Evolutionary conservation across 2,797 vertebrate genomes (phyloP), one percentile per base, ranked within the genome.

Genomic region (Telmatherina bonti): DNA sequence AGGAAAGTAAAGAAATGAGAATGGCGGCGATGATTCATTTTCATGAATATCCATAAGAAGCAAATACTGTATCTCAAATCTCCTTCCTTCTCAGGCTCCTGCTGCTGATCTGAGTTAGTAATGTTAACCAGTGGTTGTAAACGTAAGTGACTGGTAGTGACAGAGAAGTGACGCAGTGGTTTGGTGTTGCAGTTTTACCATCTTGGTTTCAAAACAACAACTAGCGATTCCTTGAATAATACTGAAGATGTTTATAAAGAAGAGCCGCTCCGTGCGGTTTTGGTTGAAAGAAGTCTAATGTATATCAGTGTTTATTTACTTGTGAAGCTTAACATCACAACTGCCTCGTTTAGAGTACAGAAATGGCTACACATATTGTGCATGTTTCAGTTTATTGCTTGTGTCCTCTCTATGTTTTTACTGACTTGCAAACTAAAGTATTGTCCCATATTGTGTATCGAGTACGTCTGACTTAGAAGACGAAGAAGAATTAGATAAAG

Each of bases 1-100:
- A 80, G 66, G 84, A 81, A 85, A 84, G 52, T 31, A 70, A 70
- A 77, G 29, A 78, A 59, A 59, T 11, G 71, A 84, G 78, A 82
- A 81, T 29, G 70, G 83, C 77, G 76, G 15, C 0, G 43, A 68
- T 89, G 88, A 91, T 81, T 91, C 85, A 85, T 61, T 77, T 52
- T 67, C 60, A 79, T 76, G 58, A 84, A 78, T 60, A 78, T 80
- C 59, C 70, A 62, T 51, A 38, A 79, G 24, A 59, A 18, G 8
- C 49, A 56, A 11, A 59, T 13, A 29, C 0, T 20, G 20, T 16
- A 2, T 22, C 35, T 35, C 60, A 49, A 80, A 54, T 45, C 18
- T 61, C 22, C 53, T 47, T 74, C 0, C 0, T 79, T 79, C 56
- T 77, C 62, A 56, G 52, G 54, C 36, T 24, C 64, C 5, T 52